phyloP scores from a whole-genome alignment of 2,888 invertebrate species.

The Trichacis sp. region DNA sequence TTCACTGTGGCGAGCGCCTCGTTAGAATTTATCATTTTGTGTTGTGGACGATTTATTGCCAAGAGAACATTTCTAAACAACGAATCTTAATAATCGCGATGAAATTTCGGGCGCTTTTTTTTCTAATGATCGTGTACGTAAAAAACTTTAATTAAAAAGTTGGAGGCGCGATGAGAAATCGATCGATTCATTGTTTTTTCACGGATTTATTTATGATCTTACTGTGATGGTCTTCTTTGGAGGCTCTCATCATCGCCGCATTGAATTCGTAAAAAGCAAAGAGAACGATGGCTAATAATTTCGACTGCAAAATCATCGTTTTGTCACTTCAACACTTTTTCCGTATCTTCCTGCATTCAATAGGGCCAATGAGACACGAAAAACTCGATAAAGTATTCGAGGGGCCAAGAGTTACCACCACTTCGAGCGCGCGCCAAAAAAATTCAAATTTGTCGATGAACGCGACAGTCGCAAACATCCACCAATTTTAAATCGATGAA shows the following conservation, averaged over 20 bases:
- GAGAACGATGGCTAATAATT: constrained; percentile 39
- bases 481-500: too few species aligned
- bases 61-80: neutral
- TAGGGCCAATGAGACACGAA: too few species aligned
- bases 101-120: too few species aligned
- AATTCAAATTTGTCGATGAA: neutral
- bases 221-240: constrained; percentile 55
- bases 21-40: neutral
- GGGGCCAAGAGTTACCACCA: too few species aligned
- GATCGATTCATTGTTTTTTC: too few species aligned
- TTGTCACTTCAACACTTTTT: constrained; percentile 22
- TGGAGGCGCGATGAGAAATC: too few species aligned
- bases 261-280: constrained; percentile 44
- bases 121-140: too few species aligned
- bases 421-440: too few species aligned
- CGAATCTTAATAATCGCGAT: neutral
- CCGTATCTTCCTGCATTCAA: constrained; percentile 20
- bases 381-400: too few species aligned
- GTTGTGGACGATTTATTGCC: neutral
- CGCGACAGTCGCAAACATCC: too few species aligned
- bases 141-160: too few species aligned
- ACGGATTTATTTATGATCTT: too few species aligned
- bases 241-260: constrained; percentile 50
- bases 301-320: constrained; percentile 41
- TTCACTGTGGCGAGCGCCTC: constrained; percentile 4